Percentiles rank a stretch among this genome's conserved stretches.
Evolutionary conservation across 2,113 vertebrate genomes (phyloP).

Genomic region (Brevimyrus niger): DNA sequence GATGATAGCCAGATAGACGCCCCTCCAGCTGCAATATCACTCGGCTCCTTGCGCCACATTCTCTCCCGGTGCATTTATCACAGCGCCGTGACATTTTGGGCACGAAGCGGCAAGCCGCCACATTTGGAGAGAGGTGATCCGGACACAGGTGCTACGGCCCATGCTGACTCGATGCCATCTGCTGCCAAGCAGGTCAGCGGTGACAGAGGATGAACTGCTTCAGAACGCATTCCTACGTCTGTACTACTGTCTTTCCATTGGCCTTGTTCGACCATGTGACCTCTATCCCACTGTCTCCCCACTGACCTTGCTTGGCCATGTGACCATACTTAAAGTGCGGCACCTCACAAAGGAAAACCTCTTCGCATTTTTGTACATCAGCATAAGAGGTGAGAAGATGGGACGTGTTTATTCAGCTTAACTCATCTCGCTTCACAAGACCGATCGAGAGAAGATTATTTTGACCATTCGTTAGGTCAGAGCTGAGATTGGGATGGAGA

Average conservation of each 20-base stretch:
- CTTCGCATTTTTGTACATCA: not conserved
- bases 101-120: not conserved
- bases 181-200: not conserved
- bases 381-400: not conserved
- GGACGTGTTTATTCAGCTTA: not conserved
- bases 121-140: not conserved
- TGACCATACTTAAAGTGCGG: not conserved
- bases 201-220: not conserved
- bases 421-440: not conserved
- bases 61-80: constrained; percentile 1
- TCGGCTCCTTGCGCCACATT: not conserved
- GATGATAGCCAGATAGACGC: not conserved
- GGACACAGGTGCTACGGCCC: not conserved
- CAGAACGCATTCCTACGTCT: not conserved
- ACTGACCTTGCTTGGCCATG: not conserved
- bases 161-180: not conserved
- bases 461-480: not conserved
- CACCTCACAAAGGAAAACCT: not conserved
- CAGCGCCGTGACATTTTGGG: not conserved
- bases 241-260: not conserved
- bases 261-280: not conserved
- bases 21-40: not conserved
- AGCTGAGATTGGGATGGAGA: not conserved
- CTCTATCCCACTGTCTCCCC: not conserved
- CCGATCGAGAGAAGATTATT: not conserved